phyloP scores from a whole-genome alignment of 1,140 invertebrate genomes.

The Heliconius congener region DNA sequence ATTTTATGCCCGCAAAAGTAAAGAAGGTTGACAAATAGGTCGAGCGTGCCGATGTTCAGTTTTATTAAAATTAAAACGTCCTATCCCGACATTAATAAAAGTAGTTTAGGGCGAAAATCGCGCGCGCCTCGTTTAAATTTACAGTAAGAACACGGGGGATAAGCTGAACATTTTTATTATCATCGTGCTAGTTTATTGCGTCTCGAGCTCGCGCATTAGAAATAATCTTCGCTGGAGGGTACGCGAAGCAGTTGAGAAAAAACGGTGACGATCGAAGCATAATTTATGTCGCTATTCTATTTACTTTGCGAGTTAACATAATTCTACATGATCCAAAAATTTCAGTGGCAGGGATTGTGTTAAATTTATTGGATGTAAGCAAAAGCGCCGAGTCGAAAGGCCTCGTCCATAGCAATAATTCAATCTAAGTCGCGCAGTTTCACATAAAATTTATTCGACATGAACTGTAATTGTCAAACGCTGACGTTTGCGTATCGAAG shows the following conservation, averaged over 20 bases:
- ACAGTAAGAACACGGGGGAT: constrained; percentile 64
- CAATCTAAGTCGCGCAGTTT: constrained; percentile 73
- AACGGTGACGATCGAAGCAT: constrained; percentile 14
- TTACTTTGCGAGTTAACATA: neutral
- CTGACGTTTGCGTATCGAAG: constrained; percentile 74
- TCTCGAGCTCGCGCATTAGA: constrained; percentile 67
- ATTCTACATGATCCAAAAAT: constrained; percentile 5
- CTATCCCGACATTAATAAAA: constrained; percentile 70
- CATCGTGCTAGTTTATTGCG: constrained; percentile 71
- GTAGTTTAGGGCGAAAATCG: constrained; percentile 64
- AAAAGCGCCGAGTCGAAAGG: constrained; percentile 61
- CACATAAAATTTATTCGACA: constrained; percentile 74
- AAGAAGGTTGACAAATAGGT: constrained; percentile 80
- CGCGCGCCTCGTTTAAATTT: constrained; percentile 56
- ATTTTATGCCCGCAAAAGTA: constrained; percentile 78
- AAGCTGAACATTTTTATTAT: constrained; percentile 75
- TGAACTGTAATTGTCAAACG: constrained; percentile 79
- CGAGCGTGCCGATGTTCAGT: constrained; percentile 75
- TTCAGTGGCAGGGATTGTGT: constrained; percentile 29
- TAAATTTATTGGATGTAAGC: constrained; percentile 66
- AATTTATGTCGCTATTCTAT: constrained; percentile 11
- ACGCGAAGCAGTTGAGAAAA: constrained; percentile 22
- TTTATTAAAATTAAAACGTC: constrained; percentile 80
- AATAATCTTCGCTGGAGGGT: constrained; percentile 64
- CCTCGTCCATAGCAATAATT: constrained; percentile 68